Evolutionary conservation across 2,113 vertebrate species (phyloP), one percentile per base, ranked within the genome.

Genomic region (Cygnus atratus): DNA sequence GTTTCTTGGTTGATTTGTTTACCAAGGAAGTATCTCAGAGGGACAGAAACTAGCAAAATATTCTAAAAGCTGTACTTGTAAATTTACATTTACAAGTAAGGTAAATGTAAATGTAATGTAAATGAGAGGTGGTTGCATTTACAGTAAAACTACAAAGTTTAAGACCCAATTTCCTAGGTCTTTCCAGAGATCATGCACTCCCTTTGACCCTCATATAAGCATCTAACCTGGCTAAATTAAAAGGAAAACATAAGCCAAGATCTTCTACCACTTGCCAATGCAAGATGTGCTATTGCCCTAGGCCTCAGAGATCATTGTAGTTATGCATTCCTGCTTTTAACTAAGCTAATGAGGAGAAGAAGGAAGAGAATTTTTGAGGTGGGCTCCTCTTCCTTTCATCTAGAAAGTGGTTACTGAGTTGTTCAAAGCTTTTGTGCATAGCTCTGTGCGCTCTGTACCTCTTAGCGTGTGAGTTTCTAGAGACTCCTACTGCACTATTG

Each of bases 301-400:
- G 87, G 84, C 78, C 78, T 77, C 62, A 74, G 74, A 89, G 58
- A 85, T 66, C 87, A 91, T 11, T 11, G 62, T 57, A 79, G 66
- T 61, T 93, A 89, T 76, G 71, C 84, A 70, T 89, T 96, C 85
- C 35, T 2, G 0, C 79, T 96, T 88, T 88, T 55, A 85, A 20
- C 90, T 83, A 91, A 79, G 71, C 19, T 95, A 94, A 92, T 76
- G 74, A 93, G 76, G 57, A 96, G 80, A 44, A 83, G 82, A 66
- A 94, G 63, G 72, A 94, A 95, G 93, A 85, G 82, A 92, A 85
- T 93, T 90, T 91, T 80, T 95, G 84, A 77, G 84, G 82, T 76
- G 75, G 44, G 71, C 6, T 95, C 46, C 75, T 81, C 80, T 63
- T 87, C 22, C 84, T 95, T 95, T 88, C 75, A 86, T 90, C 55